A percentile compares a stretch with the other conserved stretches of the same genome.
phyloP scores from a whole-genome alignment of 2,888 invertebrate genomes.

The Pseudococcus jackbeardsleyi region DNA sequence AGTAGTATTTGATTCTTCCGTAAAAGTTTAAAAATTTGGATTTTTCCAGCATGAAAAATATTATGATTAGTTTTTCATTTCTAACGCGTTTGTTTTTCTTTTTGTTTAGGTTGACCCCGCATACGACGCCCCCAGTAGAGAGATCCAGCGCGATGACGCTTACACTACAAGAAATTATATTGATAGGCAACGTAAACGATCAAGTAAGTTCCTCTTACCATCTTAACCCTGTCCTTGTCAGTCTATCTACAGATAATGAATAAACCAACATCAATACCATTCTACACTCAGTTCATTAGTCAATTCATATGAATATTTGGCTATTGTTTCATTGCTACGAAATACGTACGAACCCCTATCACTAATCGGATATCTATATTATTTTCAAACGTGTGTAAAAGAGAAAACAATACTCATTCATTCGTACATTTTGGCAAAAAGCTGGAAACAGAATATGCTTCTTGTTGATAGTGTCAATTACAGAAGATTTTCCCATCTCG shows the following conservation, averaged over 20 bases:
- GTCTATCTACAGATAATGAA: background rate
- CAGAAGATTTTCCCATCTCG: no score
- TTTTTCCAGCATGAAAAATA: no score
- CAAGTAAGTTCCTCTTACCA: conserved; percentile 74
- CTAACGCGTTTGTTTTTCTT: background rate
- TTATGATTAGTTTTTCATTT: background rate
- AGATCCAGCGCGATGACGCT: conserved; percentile 88
- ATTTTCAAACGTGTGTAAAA: background rate
- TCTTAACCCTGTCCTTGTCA: background rate
- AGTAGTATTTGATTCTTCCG: no score
- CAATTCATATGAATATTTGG: background rate
- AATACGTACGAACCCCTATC: background rate
- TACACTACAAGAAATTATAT: conserved; percentile 91
- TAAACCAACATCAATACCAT: background rate
- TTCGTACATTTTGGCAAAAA: background rate
- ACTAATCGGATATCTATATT: background rate
- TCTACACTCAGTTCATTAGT: background rate
- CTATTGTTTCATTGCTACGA: background rate
- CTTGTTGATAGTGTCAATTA: background rate
- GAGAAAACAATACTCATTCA: background rate
- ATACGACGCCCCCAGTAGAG: conserved; percentile 89
- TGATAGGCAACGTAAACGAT: conserved; percentile 92
- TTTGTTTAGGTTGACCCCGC: conserved; percentile 80
- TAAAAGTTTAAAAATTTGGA: no score
- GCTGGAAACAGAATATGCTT: background rate